phyloP scores from a whole-genome alignment of 1,140 invertebrate genomes.

The Paralvinella palmiformis region DNA sequence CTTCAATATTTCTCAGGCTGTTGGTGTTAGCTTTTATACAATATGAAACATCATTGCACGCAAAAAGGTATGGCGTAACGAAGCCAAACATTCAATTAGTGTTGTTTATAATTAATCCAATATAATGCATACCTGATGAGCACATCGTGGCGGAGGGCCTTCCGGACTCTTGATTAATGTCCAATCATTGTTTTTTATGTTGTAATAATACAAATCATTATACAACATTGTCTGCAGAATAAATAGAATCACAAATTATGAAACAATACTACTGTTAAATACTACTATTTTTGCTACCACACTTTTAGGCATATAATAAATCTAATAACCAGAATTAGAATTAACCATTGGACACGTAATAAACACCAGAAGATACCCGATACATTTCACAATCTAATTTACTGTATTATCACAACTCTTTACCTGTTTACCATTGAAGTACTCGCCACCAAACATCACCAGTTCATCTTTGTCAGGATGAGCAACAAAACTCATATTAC shows the following conservation, averaged over 20 bases:
- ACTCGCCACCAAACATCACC: constrained; percentile 87
- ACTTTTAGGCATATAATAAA: constrained; percentile 1
- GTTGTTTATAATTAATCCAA: not conserved
- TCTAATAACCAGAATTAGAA: not conserved
- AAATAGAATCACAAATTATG: constrained; percentile 20
- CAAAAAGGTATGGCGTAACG: too few relatives aligned
- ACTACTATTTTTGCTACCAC: not conserved
- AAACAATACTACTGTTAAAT: constrained; percentile 1
- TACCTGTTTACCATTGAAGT: constrained; percentile 82
- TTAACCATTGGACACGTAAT: too few relatives aligned
- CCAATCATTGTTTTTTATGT: constrained; percentile 76
- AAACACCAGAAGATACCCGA: too few relatives aligned
- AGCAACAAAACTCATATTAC: constrained; percentile 71
- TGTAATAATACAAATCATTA: constrained; percentile 79
- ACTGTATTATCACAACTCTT: too few relatives aligned
- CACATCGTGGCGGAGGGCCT: constrained; percentile 75
- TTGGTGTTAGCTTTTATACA: too few relatives aligned
- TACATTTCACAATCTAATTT: too few relatives aligned
- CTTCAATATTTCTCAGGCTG: too few relatives aligned
- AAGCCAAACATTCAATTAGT: too few relatives aligned
- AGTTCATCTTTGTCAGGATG: constrained; percentile 85
- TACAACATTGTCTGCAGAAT: constrained; percentile 69
- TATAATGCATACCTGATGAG: constrained; percentile 63
- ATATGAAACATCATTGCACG: too few relatives aligned
- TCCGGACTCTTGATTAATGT: constrained; percentile 68